A percentile compares a stretch with the other conserved stretches of the same genome.
Conservation (phyloP, 2,888 invertebrate species). For the Cylloceria caligata region DNA sequence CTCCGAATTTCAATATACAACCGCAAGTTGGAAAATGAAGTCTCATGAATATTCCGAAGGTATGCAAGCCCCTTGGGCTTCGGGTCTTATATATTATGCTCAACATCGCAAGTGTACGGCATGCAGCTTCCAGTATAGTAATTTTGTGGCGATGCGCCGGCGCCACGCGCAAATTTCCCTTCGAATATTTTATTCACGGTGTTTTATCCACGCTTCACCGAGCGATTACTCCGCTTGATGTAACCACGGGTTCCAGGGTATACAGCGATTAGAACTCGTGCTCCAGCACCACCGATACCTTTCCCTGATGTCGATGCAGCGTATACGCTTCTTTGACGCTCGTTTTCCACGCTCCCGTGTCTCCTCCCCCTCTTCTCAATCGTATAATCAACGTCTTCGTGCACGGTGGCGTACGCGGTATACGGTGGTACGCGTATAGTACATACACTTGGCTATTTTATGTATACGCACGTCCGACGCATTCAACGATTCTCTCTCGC, state of each 20-base stretch:
- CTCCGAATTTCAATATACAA: slow-evolving; percentile 11
- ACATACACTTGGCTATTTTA: not conserved
- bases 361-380: not conserved
- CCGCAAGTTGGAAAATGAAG: not conserved
- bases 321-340: slow-evolving; percentile 9
- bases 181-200: slow-evolving; percentile 53
- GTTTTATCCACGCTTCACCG: slow-evolving; percentile 54
- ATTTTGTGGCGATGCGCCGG: slow-evolving; percentile 26
- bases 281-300: not conserved
- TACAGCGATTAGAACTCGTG: slow-evolving; percentile 21
- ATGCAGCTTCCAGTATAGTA: slow-evolving; percentile 9
- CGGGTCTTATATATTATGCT: not conserved
- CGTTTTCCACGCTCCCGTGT: slow-evolving; percentile 21
- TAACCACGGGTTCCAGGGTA: slow-evolving; percentile 1
- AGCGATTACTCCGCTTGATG: slow-evolving; percentile 8
- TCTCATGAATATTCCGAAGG: slow-evolving; percentile 4
- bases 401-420: not conserved
- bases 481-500: slow-evolving; percentile 7
- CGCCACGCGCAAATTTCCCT: slow-evolving; percentile 37
- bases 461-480: slow-evolving; percentile 14
- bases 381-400: slow-evolving; percentile 32
- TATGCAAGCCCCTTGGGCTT: not conserved
- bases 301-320: not conserved
- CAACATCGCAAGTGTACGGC: not conserved
- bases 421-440: not conserved